Evolutionary conservation across 1,140 invertebrate species (phyloP), one percentile per base, ranked within the genome.

Genomic region (Drosophila bocki): DNA sequence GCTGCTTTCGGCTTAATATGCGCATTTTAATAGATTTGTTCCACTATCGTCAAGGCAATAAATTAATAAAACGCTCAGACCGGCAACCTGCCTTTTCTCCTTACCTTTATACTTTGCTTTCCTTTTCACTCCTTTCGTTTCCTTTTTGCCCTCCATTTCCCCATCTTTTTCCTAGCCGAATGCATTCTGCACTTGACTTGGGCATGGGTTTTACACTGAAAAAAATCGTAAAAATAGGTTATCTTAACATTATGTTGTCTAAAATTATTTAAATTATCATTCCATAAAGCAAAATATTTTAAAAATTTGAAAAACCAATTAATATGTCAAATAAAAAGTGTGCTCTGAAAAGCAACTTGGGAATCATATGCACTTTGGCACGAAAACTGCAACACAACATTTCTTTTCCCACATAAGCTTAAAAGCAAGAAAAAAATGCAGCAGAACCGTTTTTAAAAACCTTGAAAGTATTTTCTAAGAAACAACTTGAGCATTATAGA

Each of bases 21-120:
- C 85, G 85, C 85, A 86, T 91, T 91, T 91, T 91, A 91, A 91
- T 91, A 91, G 86, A 91, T 91, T 91, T 91, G 86, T 91, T 91
- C 86, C 86, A 91, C 86, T 91, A 91, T 91, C 86, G 87, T 91
- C 86, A 91, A 82, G 87, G 77, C 87, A 86, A 91, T 91, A 91
- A 91, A 91, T 91, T 91, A 90, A 72, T 88, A 88, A 91, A 85
- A 88, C 70, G 80, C 78, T 64, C 45, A 47, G 63, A 62, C 56
- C n/a, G 51, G n/a, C 32, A 71, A 33, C 75, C 71, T 41, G 41
- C 71, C 61, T 69, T 58, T 48, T 41, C 53, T 37, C 29, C 69
- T 57, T 58, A 29, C 19, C 45, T 48, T 48, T 26, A 15, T 26
- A 15, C 13, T 45, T 17, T 48, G 13, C 45, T 64, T 64, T 68